A percentile compares a stretch with the other conserved stretches of the same genome.
Conservation (phyloP, 1,140 invertebrate genomes). For the Micrasema minimum region DNA sequence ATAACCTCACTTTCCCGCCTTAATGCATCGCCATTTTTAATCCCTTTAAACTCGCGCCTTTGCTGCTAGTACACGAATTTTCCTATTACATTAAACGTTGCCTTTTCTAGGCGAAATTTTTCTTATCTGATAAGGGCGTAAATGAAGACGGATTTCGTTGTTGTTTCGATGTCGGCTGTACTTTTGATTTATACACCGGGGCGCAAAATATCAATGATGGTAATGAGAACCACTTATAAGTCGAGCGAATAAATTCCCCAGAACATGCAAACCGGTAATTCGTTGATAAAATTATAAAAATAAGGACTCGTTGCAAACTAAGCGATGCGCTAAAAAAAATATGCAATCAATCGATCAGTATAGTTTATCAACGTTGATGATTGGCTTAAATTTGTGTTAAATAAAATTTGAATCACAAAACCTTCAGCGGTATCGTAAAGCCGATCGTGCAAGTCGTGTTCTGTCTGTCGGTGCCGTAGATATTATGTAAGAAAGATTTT, state of each 20-base stretch:
- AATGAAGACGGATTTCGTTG: slow-evolving; percentile 39
- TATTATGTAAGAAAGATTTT: slow-evolving; percentile 3
- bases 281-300: too few relatives aligned
- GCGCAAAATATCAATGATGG: slow-evolving; percentile 24
- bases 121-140: slow-evolving; percentile 27
- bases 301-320: too few relatives aligned
- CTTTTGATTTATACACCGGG: slow-evolving; percentile 17
- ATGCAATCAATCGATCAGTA: too few relatives aligned
- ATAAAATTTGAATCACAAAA: slow-evolving; percentile 24
- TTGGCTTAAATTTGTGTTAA: too few relatives aligned
- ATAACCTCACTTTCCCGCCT: slow-evolving; percentile 21
- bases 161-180: slow-evolving; percentile 23
- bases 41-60: background rate
- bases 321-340: too few relatives aligned
- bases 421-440: background rate
- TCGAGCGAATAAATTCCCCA: background rate
- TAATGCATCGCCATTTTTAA: slow-evolving; percentile 37
- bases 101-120: slow-evolving; percentile 26
- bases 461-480: background rate
- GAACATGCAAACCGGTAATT: background rate
- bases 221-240: background rate
- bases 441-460: background rate
- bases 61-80: slow-evolving; percentile 17
- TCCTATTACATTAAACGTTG: slow-evolving; percentile 37
- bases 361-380: too few relatives aligned